Conservation (phyloP, 2,888 invertebrate genomes). For the Stegana nigrithorax region DNA sequence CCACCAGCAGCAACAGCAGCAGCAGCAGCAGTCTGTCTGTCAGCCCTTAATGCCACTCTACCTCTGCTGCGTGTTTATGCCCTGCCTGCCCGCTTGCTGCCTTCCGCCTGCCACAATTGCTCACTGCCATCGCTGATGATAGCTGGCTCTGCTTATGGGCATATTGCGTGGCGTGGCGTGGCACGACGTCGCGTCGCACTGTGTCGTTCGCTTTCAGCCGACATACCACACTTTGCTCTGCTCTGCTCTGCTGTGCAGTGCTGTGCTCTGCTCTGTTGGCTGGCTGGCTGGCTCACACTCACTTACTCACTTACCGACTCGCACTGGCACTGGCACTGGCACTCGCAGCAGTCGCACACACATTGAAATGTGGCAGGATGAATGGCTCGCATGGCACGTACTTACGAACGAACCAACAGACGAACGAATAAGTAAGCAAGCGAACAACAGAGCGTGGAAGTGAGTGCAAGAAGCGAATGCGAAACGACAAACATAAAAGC, state of each 20-base stretch:
- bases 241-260: too few species aligned
- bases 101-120: slow-evolving; percentile 30
- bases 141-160: slow-evolving; percentile 37
- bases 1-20: neutral
- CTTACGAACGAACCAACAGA: neutral
- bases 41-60: neutral
- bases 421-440: neutral
- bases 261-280: too few species aligned
- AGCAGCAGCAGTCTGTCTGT: neutral
- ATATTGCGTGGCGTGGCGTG: slow-evolving; percentile 39
- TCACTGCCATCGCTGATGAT: slow-evolving; percentile 21
- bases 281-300: slow-evolving; percentile 18
- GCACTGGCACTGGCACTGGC: neutral
- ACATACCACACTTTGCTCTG: slow-evolving; percentile 40
- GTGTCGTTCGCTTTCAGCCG: slow-evolving; percentile 41
- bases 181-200: slow-evolving; percentile 1
- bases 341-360: slow-evolving; percentile 5
- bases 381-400: slow-evolving; percentile 14
- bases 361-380: slow-evolving; percentile 14
- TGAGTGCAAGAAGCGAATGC: slow-evolving; percentile 13
- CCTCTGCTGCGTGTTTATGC: too few species aligned
- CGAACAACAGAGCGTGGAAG: slow-evolving; percentile 26
- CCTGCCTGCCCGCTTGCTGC: neutral
- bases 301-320: neutral
- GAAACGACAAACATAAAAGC: slow-evolving; percentile 16